A percentile compares a stretch with the other conserved stretches of the same genome.
Conservation (phyloP, 2,113 vertebrate species). For the Prietella phreatophila region DNA sequence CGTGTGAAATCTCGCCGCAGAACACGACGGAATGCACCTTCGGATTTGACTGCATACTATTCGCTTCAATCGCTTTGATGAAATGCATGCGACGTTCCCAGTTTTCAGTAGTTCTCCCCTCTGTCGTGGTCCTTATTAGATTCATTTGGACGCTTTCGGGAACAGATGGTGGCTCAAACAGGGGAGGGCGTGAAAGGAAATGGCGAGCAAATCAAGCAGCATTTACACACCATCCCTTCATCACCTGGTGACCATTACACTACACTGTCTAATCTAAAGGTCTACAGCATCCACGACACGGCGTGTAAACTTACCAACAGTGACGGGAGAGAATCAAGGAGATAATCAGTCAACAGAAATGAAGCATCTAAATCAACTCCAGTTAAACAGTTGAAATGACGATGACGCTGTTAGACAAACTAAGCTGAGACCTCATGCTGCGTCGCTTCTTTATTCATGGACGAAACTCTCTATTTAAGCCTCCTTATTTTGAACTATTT, state of each 20-base stretch:
- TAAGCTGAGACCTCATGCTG: background rate
- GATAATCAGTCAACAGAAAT: background rate
- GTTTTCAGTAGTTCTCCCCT: background rate
- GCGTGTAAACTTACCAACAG: background rate
- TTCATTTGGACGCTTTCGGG: slow-evolving; percentile 2
- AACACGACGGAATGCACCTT: background rate
- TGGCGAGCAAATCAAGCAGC: background rate
- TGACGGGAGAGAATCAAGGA: background rate
- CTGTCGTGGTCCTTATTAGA: background rate
- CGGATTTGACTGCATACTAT: background rate
- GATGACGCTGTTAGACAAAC: background rate
- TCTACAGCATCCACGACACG: background rate
- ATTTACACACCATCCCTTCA: slow-evolving; percentile 12
- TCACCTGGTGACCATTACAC: background rate
- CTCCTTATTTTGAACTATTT: no score
- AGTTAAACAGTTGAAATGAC: background rate
- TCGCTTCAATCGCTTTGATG: background rate
- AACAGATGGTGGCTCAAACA: slow-evolving; percentile 31
- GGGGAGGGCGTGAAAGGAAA: slow-evolving; percentile 27
- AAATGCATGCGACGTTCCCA: background rate
- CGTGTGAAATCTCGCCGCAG: background rate
- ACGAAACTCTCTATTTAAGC: background rate
- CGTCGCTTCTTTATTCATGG: background rate
- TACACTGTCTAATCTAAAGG: background rate
- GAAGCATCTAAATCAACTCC: background rate